Evolutionary conservation across 2,797 vertebrate genomes (phyloP).

Genomic region (Sparidentex hasta): DNA sequence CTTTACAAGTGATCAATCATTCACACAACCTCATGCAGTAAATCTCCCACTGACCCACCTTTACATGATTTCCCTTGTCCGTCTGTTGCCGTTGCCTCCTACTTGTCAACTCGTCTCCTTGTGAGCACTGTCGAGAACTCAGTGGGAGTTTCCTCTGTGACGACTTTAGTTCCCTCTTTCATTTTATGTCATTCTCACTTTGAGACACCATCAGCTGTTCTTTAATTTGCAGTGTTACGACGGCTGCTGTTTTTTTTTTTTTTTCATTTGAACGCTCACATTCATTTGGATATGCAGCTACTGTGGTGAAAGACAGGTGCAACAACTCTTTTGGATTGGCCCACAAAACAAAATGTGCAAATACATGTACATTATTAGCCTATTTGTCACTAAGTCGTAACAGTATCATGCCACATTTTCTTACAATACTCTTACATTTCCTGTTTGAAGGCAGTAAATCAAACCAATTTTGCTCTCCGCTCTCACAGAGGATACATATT

Average conservation of each 20-base stretch:
- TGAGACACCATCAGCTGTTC: constrained; percentile 20
- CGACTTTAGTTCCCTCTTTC: constrained; percentile 61
- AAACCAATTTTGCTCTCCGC: not conserved
- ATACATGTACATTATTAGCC: not conserved
- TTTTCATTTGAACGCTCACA: not conserved
- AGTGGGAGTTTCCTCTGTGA: constrained; percentile 67
- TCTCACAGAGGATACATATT: not conserved
- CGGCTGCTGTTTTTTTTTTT: too few species aligned
- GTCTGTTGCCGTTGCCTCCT: constrained; percentile 4
- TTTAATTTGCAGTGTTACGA: not conserved
- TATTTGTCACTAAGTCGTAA: not conserved
- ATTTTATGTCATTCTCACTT: not conserved
- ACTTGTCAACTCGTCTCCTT: constrained; percentile 29
- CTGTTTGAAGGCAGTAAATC: not conserved
- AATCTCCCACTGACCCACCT: not conserved
- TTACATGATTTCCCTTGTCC: not conserved
- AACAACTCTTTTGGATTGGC: not conserved
- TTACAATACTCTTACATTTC: not conserved
- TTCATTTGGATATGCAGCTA: not conserved
- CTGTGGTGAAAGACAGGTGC: not conserved
- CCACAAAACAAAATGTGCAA: too few species aligned
- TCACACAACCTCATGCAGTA: not conserved
- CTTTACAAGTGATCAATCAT: not conserved
- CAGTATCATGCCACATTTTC: too few species aligned
- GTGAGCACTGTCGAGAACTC: constrained; percentile 18